These are phyloP conservation scores for Portevinia maculata DNA, from an alignment of 2,888 invertebrate genomes.

Conservation along the genomic window DNA sequence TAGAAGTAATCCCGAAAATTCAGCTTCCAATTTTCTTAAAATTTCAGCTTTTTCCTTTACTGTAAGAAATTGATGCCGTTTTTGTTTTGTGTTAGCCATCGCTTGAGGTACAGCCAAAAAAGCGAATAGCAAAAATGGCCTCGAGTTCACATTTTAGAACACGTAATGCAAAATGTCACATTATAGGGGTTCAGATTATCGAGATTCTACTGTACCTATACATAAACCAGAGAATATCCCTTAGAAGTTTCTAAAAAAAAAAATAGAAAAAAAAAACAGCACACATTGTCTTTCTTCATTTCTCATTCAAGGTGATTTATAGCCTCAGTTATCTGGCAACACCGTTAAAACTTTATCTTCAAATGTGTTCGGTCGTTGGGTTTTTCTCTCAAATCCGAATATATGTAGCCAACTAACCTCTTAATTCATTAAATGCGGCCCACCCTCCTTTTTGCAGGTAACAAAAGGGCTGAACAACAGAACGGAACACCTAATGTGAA, in stretches of 20 bases:
- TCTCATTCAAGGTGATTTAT: slow-evolving; percentile 70
- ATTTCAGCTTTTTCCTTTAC: too few species aligned
- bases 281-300: slow-evolving; percentile 68
- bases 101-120: too few species aligned
- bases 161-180: too few species aligned
- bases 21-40: too few species aligned
- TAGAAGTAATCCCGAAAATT: too few species aligned
- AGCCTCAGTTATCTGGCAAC: slow-evolving; percentile 71
- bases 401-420: slow-evolving; percentile 58
- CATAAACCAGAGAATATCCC: slow-evolving; percentile 13
- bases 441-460: slow-evolving; percentile 1
- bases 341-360: slow-evolving; percentile 70
- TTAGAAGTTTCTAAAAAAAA: slow-evolving; percentile 27
- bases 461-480: slow-evolving; percentile 61
- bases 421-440: slow-evolving; percentile 66
- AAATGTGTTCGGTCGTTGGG: slow-evolving; percentile 46
- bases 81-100: too few species aligned
- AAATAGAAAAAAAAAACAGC: slow-evolving; percentile 38
- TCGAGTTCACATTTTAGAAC: too few species aligned
- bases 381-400: slow-evolving; percentile 45
- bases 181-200: too few species aligned
- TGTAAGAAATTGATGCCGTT: too few species aligned
- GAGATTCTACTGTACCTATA: too few species aligned
- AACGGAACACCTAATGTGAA: slow-evolving; percentile 71
- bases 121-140: too few species aligned